Percentiles rank a stretch among this genome's conserved stretches.
Conservation (phyloP, 2,797 vertebrate genomes). For the Dryobates pubescens region DNA sequence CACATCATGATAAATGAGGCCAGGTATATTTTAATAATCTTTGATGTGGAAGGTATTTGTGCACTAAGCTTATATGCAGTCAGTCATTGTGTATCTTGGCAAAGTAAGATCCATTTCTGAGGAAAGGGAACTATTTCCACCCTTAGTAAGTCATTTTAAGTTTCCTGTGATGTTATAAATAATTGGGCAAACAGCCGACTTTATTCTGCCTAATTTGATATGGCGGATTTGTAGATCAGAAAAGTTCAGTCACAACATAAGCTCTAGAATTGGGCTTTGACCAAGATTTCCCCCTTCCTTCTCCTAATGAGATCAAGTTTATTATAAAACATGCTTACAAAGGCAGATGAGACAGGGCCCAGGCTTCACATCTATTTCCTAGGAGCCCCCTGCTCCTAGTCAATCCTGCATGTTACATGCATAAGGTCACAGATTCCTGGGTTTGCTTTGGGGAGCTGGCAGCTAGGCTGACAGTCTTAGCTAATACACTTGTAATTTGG, state of each 20-base stretch:
- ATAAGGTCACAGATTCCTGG: conserved; percentile 70
- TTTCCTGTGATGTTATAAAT: conserved; percentile 84
- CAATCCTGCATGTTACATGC: background rate
- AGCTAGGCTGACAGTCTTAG: conserved; percentile 63
- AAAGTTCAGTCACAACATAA: conserved; percentile 74
- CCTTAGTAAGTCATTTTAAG: conserved; percentile 80
- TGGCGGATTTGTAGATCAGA: conserved; percentile 71
- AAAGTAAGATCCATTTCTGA: conserved; percentile 68
- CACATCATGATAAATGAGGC: conserved; percentile 39
- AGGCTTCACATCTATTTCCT: conserved; percentile 67
- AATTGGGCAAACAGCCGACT: conserved; percentile 72
- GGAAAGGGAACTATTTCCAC: conserved; percentile 79
- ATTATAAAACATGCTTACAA: conserved; percentile 61
- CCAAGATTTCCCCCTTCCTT: conserved; percentile 46
- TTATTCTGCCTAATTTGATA: conserved; percentile 81
- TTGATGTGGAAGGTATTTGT: conserved; percentile 61
- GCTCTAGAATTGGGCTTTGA: conserved; percentile 68
- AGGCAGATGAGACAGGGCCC: conserved; percentile 50
- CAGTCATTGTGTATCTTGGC: conserved; percentile 79
- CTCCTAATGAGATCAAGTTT: conserved; percentile 74
- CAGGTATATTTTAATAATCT: conserved; percentile 80
- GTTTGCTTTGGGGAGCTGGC: conserved; percentile 59
- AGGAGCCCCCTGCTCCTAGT: conserved; percentile 29
- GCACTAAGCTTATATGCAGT: conserved; percentile 66
- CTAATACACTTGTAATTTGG: conserved; percentile 74